phyloP scores from a whole-genome alignment of 2,113 vertebrate genomes.

The Diadophis punctatus region DNA sequence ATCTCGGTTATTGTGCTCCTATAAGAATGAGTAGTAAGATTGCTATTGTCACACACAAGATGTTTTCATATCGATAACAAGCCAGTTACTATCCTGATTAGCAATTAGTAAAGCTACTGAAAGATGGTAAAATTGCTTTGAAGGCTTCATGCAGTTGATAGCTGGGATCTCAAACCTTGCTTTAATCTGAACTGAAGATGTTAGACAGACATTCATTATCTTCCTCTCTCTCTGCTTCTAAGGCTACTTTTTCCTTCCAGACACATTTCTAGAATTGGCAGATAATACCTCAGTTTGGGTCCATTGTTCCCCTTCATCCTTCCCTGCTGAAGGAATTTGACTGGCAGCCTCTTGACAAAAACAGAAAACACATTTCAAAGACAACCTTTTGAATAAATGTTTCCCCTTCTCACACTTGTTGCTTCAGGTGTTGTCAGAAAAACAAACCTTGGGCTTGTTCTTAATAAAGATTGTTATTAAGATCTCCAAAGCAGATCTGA shows the following conservation, averaged over 20 bases:
- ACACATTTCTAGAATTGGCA: neutral
- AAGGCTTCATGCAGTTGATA: neutral
- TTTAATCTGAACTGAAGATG: neutral
- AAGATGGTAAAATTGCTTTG: neutral
- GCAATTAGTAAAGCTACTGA: neutral
- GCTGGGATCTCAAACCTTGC: neutral
- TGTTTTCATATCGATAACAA: neutral
- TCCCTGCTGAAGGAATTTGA: conserved; percentile 53
- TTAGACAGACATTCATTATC: neutral
- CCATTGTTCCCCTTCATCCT: conserved; percentile 6
- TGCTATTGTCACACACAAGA: neutral
- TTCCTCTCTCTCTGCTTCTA: neutral
- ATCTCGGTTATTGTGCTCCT: neutral
- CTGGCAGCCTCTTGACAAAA: conserved; percentile 52
- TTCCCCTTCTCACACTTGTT: conserved; percentile 55
- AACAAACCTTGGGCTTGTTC: conserved; percentile 58
- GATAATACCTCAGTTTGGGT: conserved; percentile 20
- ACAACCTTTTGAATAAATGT: conserved; percentile 46
- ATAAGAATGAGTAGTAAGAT: neutral
- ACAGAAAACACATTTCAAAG: conserved; percentile 65
- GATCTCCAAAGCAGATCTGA: conserved; percentile 54
- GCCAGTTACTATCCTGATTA: neutral
- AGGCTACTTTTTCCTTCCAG: neutral
- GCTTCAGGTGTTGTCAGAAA: conserved; percentile 65
- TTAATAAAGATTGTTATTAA: conserved; percentile 60